Evolutionary conservation across 2,888 invertebrate species (phyloP).

Genomic region (Diloba caeruleocephala): DNA sequence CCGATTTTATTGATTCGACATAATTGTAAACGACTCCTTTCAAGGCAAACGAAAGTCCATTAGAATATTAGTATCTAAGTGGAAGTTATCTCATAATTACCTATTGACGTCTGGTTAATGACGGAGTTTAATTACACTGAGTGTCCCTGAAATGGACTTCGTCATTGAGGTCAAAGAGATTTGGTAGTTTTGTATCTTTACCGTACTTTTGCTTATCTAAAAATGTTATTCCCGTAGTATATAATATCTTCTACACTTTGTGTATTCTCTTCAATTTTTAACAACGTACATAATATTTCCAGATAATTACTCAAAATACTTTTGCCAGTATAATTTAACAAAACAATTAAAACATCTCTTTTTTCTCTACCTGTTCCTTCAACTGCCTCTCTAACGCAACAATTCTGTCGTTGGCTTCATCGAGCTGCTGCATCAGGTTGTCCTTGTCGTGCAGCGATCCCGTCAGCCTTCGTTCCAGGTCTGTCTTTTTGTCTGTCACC

Average conservation of each 20-base stretch:
- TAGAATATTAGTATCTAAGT: not conserved
- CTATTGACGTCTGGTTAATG: conserved; percentile 8
- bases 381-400: conserved; percentile 95
- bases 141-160: conserved; percentile 1
- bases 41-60: not conserved
- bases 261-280: not conserved
- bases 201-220: conserved; percentile 7
- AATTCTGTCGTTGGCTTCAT: conserved; percentile 97
- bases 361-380: conserved; percentile 92
- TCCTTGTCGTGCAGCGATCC: conserved; percentile 94
- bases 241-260: not conserved
- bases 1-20: no score
- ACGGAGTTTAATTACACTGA: conserved; percentile 7
- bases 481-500: conserved; percentile 94
- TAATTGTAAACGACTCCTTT: not conserved
- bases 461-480: conserved; percentile 95
- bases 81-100: conserved; percentile 4
- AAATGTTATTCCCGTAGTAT: conserved; percentile 2
- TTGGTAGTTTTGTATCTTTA: not conserved
- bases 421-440: conserved; percentile 93
- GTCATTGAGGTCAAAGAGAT: conserved; percentile 17
- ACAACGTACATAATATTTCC: no score
- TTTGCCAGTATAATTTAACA: no score
- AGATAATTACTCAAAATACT: no score
- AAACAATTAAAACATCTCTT: no score